phyloP scores from a whole-genome alignment of 2,113 vertebrate species.

The Hyperoodon ampullatus region DNA sequence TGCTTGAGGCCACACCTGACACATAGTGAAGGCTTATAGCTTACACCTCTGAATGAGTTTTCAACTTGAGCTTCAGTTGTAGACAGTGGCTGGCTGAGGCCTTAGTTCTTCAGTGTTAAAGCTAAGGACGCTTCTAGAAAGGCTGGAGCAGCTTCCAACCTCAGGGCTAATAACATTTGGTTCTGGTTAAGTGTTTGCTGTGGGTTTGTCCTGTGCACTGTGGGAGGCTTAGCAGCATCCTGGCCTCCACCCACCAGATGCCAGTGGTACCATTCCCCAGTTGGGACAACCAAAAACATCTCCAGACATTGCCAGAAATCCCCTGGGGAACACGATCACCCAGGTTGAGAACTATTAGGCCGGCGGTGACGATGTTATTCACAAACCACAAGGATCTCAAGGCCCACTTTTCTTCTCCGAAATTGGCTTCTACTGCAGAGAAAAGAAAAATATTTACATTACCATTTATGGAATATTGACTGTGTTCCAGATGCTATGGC shows the following conservation, averaged over 20 bases:
- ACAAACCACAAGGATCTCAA: background rate
- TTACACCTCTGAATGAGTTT: background rate
- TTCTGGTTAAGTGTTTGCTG: background rate
- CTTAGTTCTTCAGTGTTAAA: background rate
- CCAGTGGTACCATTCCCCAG: background rate
- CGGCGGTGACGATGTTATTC: background rate
- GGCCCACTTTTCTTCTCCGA: background rate
- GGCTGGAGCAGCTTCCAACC: background rate
- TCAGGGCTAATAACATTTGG: too few species aligned
- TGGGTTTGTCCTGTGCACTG: background rate
- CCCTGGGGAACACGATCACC: fast-evolving
- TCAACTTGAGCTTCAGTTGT: background rate
- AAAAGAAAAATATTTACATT: background rate
- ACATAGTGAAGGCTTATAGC: background rate
- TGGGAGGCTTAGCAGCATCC: fast-evolving
- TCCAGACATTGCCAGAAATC: background rate
- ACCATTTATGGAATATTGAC: background rate
- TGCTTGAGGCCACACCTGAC: background rate
- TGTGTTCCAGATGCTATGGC: background rate
- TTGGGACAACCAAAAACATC: background rate
- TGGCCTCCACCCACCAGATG: background rate
- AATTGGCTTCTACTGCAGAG: background rate
- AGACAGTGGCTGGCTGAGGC: fast-evolving
- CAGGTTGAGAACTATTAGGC: background rate
- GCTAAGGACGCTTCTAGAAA: background rate